Evolutionary conservation across 2,888 invertebrate genomes (phyloP).

Genomic region (Drosophila nigritarsus): DNA sequence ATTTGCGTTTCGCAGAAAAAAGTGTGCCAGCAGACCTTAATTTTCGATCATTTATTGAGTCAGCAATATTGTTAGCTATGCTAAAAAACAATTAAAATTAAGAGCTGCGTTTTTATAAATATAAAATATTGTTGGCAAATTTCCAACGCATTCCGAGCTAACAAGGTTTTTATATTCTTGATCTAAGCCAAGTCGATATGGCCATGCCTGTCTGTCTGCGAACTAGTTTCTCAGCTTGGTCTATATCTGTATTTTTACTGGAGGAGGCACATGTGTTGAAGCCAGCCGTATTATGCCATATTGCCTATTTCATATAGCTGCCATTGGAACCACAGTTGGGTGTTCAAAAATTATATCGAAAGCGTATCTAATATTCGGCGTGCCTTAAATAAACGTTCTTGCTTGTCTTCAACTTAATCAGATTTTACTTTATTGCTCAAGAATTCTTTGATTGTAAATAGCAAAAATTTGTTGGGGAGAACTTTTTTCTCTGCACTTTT

Average conservation of each 20-base stretch:
- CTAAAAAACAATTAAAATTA: not conserved
- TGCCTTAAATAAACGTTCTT: not conserved
- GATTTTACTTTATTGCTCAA: not conserved
- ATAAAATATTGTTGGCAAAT: not conserved
- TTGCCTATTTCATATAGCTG: not conserved
- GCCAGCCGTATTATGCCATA: not conserved
- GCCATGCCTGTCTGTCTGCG: not conserved
- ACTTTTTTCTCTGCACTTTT: not conserved
- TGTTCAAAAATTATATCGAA: not conserved
- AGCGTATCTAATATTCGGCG: not conserved
- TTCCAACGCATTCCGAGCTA: not conserved
- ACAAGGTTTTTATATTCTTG: not conserved
- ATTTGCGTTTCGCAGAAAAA: not conserved
- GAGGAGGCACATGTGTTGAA: accelerated
- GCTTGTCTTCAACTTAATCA: not conserved
- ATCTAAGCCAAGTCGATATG: not conserved
- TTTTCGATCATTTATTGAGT: not conserved
- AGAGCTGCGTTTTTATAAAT: not conserved
- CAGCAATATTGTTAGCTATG: not conserved
- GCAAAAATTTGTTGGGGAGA: not conserved
- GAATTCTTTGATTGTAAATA: not conserved
- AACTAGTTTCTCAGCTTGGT: not conserved
- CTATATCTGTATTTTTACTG: not conserved
- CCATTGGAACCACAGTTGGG: not conserved
- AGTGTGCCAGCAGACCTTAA: not conserved